Conservation (phyloP, 2,888 invertebrate genomes). For the Tortricodes alternella region DNA sequence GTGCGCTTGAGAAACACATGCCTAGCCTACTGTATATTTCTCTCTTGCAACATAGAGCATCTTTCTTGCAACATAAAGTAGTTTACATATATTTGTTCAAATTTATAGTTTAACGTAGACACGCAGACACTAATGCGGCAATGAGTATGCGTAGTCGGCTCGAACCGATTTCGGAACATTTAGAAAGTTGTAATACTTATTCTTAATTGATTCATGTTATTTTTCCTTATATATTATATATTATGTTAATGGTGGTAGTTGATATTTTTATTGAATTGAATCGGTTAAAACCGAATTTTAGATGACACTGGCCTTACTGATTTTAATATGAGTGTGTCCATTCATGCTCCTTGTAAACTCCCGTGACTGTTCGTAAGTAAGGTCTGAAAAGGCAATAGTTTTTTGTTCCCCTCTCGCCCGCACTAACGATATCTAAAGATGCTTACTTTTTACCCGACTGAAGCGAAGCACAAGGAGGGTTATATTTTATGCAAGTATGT, state of each 20-base stretch:
- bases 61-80: constrained; percentile 35
- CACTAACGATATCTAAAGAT: too few species aligned
- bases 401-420: too few species aligned
- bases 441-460: too few species aligned
- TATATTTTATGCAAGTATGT: too few species aligned
- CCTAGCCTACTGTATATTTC: constrained; percentile 7
- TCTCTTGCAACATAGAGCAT: constrained; percentile 34
- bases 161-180: constrained; percentile 34
- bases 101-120: constrained; percentile 20
- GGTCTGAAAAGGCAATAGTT: too few species aligned
- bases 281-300: background rate
- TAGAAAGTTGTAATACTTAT: constrained; percentile 24
- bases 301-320: too few species aligned
- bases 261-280: constrained; percentile 16
- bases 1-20: too few species aligned
- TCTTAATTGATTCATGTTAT: constrained; percentile 21
- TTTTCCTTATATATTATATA: constrained; percentile 19
- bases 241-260: constrained; percentile 1
- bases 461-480: too few species aligned
- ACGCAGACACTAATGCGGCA: constrained; percentile 25
- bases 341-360: too few species aligned
- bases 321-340: too few species aligned
- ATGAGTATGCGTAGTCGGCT: constrained; percentile 50
- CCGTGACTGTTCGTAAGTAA: too few species aligned
- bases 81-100: constrained; percentile 46